Base-by-base conservation (phyloP, 92 coral and sea anemone species). In the Phenganax subtilis region DNA sequence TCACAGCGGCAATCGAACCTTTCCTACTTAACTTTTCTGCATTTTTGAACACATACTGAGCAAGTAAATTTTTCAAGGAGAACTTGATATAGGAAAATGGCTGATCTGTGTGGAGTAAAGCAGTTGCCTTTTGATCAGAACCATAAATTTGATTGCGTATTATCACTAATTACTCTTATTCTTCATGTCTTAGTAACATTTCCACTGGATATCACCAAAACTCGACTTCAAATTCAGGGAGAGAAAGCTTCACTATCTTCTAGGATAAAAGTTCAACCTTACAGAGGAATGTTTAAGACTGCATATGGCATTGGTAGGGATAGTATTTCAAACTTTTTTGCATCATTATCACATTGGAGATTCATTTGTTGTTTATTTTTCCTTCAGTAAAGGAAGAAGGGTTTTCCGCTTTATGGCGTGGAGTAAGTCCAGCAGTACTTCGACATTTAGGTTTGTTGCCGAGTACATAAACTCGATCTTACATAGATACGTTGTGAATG, bases 241-340 rank as follows among this genome's bases (percentile, higher is more conserved):
- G 98, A 94, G 72, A 88, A 91, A 80, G 98, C 96, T 7, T 94
- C 98, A 1, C 87, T 91, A 84, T 78, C 84, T 5, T 72, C 86
- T 10, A 77, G 88, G 11, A 77, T 89, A 66, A 86, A 82, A 72
- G 80, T 80, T 0, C 75, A 83, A 53, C 97, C 97, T 12, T 94
- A 94, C 83, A 83, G 98, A 77, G 98, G 98, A 8, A 94, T 94
- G 98, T 80, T 94, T n/a, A 92, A 88, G 84, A 94, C 98, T 47
- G 98, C 97, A 61, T 83, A 84, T 25, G 98, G 98, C 51, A 94
- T 94, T 71, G 98, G 98, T 94, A 72, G 70, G 61, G 9, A 8
- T 12, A 6, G 10, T 25, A 29, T 54, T 53, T 51, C 51, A 7
- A 5, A 5, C 2, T 37, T 30, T 52, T 10, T 6, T 4, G 0